phyloP scores from a whole-genome alignment of 2,797 vertebrate genomes.

The Mormyrops attenuatus region DNA sequence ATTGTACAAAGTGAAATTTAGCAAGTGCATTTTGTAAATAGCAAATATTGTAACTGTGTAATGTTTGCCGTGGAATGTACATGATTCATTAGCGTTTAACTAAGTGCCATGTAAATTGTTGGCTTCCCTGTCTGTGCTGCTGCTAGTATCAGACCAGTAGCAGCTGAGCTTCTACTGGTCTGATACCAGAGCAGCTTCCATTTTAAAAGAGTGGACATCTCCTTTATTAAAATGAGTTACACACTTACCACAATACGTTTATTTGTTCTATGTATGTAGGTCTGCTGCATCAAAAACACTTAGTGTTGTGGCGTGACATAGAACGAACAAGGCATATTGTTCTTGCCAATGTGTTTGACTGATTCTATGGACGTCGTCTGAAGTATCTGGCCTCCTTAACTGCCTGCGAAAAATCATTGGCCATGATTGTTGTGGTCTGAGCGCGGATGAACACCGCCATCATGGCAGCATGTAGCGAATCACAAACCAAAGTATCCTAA shows the following conservation, averaged over 20 bases:
- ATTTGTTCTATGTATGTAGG: background rate
- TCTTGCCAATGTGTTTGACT: background rate
- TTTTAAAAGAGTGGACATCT: too few species aligned
- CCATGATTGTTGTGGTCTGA: background rate
- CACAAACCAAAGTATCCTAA: background rate
- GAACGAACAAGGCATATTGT: background rate
- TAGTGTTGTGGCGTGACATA: background rate
- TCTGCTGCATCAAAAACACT: background rate
- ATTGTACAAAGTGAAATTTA: background rate
- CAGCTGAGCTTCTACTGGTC: background rate
- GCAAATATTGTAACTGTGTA: background rate
- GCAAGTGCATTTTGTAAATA: background rate
- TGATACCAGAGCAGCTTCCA: too few species aligned
- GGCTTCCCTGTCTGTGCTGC: background rate
- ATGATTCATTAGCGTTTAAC: background rate
- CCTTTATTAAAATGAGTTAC: too few species aligned
- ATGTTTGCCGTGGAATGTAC: background rate
- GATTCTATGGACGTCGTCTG: background rate
- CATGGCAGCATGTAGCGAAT: background rate
- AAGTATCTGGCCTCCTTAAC: background rate
- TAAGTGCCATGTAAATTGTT: background rate
- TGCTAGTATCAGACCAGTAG: background rate
- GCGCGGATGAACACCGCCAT: background rate
- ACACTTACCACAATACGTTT: too few species aligned
- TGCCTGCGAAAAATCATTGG: background rate